Conservation (phyloP, 2,888 invertebrate species). For the Caenorhabditis sulstoni region DNA sequence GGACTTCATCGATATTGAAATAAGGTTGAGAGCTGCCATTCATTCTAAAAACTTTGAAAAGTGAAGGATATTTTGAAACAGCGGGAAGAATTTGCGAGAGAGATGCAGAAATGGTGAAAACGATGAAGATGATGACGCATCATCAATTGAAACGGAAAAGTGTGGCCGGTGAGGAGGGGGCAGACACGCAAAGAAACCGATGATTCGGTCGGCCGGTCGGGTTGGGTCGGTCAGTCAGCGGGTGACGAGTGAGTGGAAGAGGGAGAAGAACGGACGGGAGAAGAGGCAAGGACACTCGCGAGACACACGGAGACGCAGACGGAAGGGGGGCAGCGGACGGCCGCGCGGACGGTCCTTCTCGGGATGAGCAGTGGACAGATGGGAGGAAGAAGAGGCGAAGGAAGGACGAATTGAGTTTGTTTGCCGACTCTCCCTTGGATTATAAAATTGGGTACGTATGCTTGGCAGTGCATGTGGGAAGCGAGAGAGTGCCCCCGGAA, state of each 20-base stretch:
- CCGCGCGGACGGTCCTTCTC: conserved; percentile 31
- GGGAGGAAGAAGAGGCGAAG: conserved; percentile 8
- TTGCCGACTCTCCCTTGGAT: conserved; percentile 52
- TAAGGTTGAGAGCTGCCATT: conserved; percentile 40
- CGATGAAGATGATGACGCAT: conserved; percentile 49
- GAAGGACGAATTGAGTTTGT: conserved; percentile 52
- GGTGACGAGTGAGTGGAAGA: conserved; percentile 37
- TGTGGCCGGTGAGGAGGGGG: conserved; percentile 19
- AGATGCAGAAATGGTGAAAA: conserved; percentile 42
- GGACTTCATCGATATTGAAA: conserved; percentile 61
- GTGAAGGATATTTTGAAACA: conserved; percentile 11
- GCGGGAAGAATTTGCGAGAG: conserved; percentile 20
- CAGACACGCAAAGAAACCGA: conserved; percentile 41
- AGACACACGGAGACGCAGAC: conserved; percentile 40
- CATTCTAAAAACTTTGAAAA: conserved; percentile 30
- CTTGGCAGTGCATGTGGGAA: conserved; percentile 19
- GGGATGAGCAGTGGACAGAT: conserved; percentile 43
- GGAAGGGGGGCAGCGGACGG: conserved; percentile 12
- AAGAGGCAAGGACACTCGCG: conserved; percentile 41
- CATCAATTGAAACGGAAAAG: conserved; percentile 30
- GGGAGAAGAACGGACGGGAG: conserved; percentile 41
- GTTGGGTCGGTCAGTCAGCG: conserved; percentile 45
- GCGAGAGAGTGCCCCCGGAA: conserved; percentile 28
- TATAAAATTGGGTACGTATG: conserved; percentile 54
- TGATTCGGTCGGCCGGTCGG: conserved; percentile 51